A percentile compares a stretch with the other conserved stretches of the same genome.
phyloP scores from a whole-genome alignment of 2,113 vertebrate genomes.

The Elgaria multicarinata region DNA sequence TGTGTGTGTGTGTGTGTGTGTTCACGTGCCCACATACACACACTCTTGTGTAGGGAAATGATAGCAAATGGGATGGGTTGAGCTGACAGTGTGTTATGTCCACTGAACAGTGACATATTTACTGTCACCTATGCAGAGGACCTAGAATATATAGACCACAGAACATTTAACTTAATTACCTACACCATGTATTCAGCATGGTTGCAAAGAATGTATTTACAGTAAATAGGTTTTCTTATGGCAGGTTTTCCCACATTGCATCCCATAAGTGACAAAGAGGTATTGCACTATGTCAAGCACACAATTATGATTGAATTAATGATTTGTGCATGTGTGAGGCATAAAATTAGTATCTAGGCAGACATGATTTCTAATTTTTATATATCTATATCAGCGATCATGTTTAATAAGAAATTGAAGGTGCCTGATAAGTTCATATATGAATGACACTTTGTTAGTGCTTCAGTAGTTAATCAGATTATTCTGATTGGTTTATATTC shows the following conservation, averaged over 20 bases:
- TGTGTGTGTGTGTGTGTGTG: conserved; percentile 47
- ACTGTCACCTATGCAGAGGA: conserved; percentile 85
- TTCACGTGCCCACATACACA: background rate
- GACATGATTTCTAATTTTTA: conserved; percentile 81
- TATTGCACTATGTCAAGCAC: conserved; percentile 86
- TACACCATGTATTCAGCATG: conserved; percentile 71
- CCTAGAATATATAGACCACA: conserved; percentile 80
- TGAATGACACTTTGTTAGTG: conserved; percentile 72
- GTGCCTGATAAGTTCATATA: conserved; percentile 74
- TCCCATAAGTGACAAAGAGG: conserved; percentile 81
- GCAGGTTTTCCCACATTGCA: conserved; percentile 76
- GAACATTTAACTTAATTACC: conserved; percentile 84
- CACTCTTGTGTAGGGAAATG: conserved; percentile 59
- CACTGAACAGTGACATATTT: conserved; percentile 85
- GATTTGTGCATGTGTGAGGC: conserved; percentile 79
- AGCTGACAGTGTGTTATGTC: conserved; percentile 86
- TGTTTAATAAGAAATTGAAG: conserved; percentile 74
- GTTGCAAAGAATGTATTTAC: conserved; percentile 71
- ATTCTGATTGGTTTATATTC: conserved; percentile 66
- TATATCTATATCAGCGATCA: conserved; percentile 73
- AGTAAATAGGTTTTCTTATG: conserved; percentile 75
- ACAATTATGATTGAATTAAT: conserved; percentile 93
- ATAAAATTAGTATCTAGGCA: conserved; percentile 84
- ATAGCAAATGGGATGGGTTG: conserved; percentile 76
- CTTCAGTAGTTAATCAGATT: conserved; percentile 61